These are phyloP conservation scores for Bombus haemorrhoidalis DNA, from an alignment of 1,140 invertebrate genomes.

Conservation along the genomic window DNA sequence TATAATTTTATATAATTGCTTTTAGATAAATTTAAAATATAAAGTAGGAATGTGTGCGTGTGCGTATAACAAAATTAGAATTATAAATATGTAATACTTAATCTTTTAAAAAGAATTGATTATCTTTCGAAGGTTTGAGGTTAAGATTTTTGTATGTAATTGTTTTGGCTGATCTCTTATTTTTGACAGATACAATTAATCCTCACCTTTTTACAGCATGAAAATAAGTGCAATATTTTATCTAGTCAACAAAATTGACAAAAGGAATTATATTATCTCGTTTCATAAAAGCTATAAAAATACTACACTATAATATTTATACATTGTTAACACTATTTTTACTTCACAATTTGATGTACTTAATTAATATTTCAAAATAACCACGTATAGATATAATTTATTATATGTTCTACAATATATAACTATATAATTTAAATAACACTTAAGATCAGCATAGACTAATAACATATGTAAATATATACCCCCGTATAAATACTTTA, in stretches of 20 bases:
- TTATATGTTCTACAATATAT: background rate
- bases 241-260: background rate
- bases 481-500: background rate
- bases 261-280: background rate
- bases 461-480: too few species aligned
- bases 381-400: background rate
- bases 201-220: slow-evolving; percentile 19
- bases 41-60: background rate
- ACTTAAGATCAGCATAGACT: background rate
- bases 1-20: background rate
- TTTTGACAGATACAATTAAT: slow-evolving; percentile 3
- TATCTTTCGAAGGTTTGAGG: background rate
- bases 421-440: background rate
- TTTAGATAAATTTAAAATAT: background rate
- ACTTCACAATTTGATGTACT: background rate
- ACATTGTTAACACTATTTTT: background rate
- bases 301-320: background rate
- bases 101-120: background rate
- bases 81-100: background rate
- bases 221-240: background rate
- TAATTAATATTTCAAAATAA: background rate
- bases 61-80: background rate
- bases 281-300: background rate
- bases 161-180: slow-evolving; percentile 15
- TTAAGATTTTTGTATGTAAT: slow-evolving; percentile 5